These are phyloP conservation scores for Lycaena phlaeas DNA, from an alignment of 2,888 invertebrate genomes.

Conservation along the genomic window DNA sequence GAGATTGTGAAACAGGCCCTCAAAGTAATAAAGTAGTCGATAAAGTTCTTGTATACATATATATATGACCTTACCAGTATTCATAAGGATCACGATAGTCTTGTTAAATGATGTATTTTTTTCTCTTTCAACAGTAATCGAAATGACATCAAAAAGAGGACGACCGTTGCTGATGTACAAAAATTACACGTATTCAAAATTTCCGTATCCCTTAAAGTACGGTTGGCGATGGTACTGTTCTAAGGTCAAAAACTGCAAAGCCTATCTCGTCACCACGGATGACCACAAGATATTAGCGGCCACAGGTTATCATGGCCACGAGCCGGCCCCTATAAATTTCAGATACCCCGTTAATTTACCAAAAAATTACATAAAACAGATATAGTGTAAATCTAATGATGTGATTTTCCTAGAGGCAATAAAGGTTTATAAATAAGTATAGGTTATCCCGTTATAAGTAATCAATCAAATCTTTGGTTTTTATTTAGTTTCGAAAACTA, in stretches of 20 bases:
- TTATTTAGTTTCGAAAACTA: too few species aligned
- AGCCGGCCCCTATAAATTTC: too few species aligned
- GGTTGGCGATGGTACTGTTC: constrained; percentile 57
- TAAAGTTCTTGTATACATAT: too few species aligned
- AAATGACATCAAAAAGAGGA: constrained; percentile 37
- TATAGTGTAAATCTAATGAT: too few species aligned
- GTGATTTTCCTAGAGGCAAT: too few species aligned
- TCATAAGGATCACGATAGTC: too few species aligned
- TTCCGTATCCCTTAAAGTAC: constrained; percentile 35
- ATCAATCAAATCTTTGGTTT: too few species aligned
- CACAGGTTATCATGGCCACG: constrained; percentile 34
- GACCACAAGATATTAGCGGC: constrained; percentile 29
- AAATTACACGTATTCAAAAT: constrained; percentile 44
- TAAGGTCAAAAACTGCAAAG: constrained; percentile 43
- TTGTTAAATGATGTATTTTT: neutral
- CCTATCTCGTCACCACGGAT: constrained; percentile 35
- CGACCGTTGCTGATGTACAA: constrained; percentile 38
- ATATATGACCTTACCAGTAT: too few species aligned
- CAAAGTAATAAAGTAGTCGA: too few species aligned
- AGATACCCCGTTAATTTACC: neutral
- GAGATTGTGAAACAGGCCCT: too few species aligned
- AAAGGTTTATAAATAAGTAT: too few species aligned
- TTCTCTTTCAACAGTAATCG: constrained; percentile 25
- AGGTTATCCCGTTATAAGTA: too few species aligned
- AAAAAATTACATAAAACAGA: neutral